A percentile compares a stretch with the other conserved stretches of the same genome.
Evolutionary conservation across 2,888 invertebrate species (phyloP).

Genomic region (Gasteruption jaculator): DNA sequence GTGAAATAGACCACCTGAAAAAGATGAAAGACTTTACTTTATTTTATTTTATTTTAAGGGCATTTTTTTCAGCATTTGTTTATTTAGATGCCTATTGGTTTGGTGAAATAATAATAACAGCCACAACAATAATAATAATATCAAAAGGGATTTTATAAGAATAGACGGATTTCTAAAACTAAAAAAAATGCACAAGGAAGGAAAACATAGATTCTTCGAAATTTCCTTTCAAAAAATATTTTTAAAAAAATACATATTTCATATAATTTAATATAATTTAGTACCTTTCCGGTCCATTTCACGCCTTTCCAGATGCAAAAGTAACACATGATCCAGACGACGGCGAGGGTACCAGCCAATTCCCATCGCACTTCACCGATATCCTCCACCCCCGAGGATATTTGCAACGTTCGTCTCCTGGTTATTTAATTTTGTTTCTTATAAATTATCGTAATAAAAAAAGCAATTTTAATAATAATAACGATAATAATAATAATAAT

Average conservation of each 20-base stretch:
- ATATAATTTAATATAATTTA: no score
- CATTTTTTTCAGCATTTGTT: no score
- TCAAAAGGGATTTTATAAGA: no score
- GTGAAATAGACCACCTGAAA: constrained; percentile 89
- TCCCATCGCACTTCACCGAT: constrained; percentile 90
- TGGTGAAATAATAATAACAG: no score
- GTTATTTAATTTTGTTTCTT: constrained; percentile 28
- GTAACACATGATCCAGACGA: constrained; percentile 96
- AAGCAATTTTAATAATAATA: background rate
- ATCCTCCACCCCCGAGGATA: constrained; percentile 85
- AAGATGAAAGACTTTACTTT: constrained; percentile 2
- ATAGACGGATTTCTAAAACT: no score
- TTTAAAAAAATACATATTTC: no score
- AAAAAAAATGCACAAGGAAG: no score
- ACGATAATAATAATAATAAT: background rate
- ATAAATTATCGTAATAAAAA: constrained; percentile 4
- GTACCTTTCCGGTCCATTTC: constrained; percentile 94
- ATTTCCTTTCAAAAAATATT: no score
- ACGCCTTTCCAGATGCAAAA: constrained; percentile 99
- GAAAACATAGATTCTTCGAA: no score
- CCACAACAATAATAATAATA: no score
- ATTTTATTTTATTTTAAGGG: no score
- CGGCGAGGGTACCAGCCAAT: constrained; percentile 82
- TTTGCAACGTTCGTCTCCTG: constrained; percentile 91
- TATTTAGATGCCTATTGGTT: no score